Conservation (phyloP, 2,113 vertebrate species). For the Cairina moschata region DNA sequence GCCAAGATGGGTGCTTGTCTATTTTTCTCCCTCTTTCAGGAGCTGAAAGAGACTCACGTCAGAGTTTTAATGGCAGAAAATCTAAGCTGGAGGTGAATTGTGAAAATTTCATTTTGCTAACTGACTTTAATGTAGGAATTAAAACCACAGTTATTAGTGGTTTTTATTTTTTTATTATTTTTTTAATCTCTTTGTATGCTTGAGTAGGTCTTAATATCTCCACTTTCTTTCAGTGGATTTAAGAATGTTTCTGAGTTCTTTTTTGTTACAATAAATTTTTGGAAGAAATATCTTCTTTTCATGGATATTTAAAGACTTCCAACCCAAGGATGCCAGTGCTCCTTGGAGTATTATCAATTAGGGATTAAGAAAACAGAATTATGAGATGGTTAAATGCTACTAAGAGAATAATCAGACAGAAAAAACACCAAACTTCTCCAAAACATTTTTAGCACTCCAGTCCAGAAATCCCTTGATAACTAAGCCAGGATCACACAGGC, state of each 20-base stretch:
- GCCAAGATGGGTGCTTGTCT: not conserved
- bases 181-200: not conserved
- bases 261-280: not conserved
- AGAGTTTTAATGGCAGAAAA: not conserved
- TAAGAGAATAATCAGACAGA: slow-evolving; percentile 2
- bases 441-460: not conserved
- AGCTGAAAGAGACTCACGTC: not conserved
- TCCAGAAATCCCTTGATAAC: not conserved
- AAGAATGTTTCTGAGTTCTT: not conserved
- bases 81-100: not conserved
- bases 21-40: not conserved
- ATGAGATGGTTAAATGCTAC: not conserved
- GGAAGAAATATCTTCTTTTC: not conserved
- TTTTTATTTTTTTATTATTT: too few species aligned
- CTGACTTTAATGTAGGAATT: not conserved
- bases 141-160: not conserved
- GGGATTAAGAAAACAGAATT: not conserved
- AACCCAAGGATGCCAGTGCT: not conserved
- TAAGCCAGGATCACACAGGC: not conserved
- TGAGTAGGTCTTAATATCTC: not conserved
- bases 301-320: not conserved
- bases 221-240: not conserved
- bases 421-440: slow-evolving; percentile 8
- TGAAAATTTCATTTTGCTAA: not conserved
- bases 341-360: not conserved